Percentiles rank a stretch among this genome's conserved stretches.
These are phyloP conservation scores for Ichneumoninae sp. DNA, from an alignment of 2,888 invertebrate genomes.

Conservation along the genomic window DNA sequence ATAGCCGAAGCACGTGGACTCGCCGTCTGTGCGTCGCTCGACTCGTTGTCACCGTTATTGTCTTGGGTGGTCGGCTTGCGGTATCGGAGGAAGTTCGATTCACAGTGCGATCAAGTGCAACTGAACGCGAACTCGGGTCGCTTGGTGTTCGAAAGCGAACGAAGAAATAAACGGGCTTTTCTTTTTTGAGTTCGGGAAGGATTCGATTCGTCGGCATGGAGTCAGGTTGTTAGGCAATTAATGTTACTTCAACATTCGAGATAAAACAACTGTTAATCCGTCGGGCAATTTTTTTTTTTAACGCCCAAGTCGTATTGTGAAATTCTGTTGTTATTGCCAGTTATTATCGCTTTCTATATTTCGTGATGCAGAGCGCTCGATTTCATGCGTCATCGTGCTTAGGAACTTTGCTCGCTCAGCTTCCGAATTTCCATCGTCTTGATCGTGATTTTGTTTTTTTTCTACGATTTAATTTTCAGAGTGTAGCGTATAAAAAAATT, in stretches of 20 bases:
- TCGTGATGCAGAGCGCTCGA: too few relatives aligned
- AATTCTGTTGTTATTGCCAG: too few relatives aligned
- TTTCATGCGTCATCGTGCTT: too few relatives aligned
- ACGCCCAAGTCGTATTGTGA: not conserved
- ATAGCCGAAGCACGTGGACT: not conserved
- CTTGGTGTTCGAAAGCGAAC: not conserved
- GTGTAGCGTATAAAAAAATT: not conserved
- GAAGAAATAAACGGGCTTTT: not conserved
- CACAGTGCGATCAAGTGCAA: not conserved
- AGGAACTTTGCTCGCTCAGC: too few relatives aligned
- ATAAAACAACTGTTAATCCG: not conserved
- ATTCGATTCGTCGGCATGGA: slow-evolving; percentile 46
- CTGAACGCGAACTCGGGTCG: not conserved
- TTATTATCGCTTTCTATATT: too few relatives aligned
- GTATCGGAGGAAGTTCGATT: not conserved
- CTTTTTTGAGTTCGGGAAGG: not conserved
- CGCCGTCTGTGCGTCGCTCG: not conserved
- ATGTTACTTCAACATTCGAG: not conserved
- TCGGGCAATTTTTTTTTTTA: not conserved
- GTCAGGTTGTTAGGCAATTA: slow-evolving; percentile 43
- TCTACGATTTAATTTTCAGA: too few relatives aligned
- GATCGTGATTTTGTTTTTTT: too few relatives aligned
- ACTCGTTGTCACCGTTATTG: slow-evolving; percentile 2
- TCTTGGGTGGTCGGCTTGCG: not conserved
- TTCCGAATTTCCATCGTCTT: too few relatives aligned